Percentiles rank a stretch among this genome's conserved stretches.
Conservation (phyloP, 2,797 vertebrate species). For the Pygocentrus nattereri region DNA sequence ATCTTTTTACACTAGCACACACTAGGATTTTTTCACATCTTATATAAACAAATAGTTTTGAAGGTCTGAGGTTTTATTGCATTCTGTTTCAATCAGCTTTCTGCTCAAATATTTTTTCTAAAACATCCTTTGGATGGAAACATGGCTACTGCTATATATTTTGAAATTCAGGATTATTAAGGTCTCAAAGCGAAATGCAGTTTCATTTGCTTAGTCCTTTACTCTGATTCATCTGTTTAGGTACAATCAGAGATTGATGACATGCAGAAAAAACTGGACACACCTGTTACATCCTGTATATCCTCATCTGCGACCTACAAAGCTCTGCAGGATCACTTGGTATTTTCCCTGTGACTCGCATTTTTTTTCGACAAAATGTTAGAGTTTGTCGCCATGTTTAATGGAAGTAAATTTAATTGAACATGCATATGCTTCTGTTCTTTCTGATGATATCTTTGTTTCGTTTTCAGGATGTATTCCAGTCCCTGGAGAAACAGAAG, state of each 20-base stretch:
- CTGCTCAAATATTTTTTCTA: too few species aligned
- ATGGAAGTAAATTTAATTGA: not conserved
- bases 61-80: too few species aligned
- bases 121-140: too few species aligned
- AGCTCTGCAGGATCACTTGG: slow-evolving; percentile 89
- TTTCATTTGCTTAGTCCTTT: not conserved
- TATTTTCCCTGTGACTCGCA: slow-evolving; percentile 60
- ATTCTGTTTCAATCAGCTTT: too few species aligned
- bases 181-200: not conserved
- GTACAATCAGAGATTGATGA: slow-evolving; percentile 79
- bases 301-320: slow-evolving; percentile 89
- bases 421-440: not conserved
- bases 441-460: not conserved
- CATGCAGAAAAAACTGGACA: slow-evolving; percentile 80
- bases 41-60: too few species aligned
- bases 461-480: slow-evolving; percentile 84
- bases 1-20: too few species aligned
- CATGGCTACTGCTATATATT: too few species aligned
- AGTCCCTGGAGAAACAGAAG: slow-evolving; percentile 85
- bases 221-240: slow-evolving; percentile 68
- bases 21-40: too few species aligned
- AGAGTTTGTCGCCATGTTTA: not conserved
- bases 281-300: slow-evolving; percentile 83
- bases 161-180: too few species aligned
- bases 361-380: not conserved